Conservation (phyloP, 2,797 vertebrate species). For the Peromyscus aztecus region DNA sequence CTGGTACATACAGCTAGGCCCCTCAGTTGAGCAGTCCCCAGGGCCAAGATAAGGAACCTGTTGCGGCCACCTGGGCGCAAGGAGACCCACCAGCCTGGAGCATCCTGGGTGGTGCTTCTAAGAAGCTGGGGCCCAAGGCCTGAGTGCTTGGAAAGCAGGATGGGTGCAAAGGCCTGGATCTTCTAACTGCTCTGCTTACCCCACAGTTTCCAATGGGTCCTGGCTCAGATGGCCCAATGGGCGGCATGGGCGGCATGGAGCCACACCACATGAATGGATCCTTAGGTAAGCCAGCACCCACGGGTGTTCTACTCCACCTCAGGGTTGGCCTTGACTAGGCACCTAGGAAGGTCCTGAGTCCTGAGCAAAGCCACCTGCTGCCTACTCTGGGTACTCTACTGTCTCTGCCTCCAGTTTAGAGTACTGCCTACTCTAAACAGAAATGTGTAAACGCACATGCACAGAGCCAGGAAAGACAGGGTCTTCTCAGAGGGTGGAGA, state of each 20-base stretch:
- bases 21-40: accelerated
- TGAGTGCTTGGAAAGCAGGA: background rate
- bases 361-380: background rate
- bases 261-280: conserved; percentile 99
- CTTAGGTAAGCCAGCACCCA: conserved; percentile 90
- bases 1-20: accelerated
- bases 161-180: background rate
- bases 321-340: background rate
- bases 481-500: background rate
- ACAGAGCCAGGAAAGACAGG: background rate
- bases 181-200: background rate
- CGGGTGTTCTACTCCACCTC: accelerated
- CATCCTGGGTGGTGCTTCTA: background rate
- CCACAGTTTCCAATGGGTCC: conserved; percentile 97
- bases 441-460: background rate
- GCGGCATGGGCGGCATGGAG: conserved; percentile 99
- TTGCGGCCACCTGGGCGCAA: background rate
- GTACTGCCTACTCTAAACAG: no score
- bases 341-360: background rate
- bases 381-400: background rate
- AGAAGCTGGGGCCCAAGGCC: background rate
- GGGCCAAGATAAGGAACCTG: background rate
- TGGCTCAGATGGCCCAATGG: conserved; percentile 98
- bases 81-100: background rate
- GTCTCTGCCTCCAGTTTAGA: no score